These are phyloP conservation scores for Ypsolopha sequella DNA, from an alignment of 2,888 invertebrate species.

Conservation along the genomic window DNA sequence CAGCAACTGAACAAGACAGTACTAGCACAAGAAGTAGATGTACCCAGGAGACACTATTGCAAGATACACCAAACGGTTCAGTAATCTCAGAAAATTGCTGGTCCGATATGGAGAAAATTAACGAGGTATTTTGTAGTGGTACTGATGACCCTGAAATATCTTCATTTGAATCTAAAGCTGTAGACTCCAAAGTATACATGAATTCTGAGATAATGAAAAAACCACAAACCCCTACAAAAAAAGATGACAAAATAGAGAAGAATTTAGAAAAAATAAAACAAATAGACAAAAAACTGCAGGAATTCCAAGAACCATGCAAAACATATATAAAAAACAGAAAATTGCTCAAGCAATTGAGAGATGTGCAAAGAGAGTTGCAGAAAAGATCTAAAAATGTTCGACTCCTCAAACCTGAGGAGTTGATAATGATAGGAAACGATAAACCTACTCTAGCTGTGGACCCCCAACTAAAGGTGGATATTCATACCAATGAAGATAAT, in stretches of 20 bases:
- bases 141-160: conserved; percentile 16
- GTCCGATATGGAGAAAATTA: conserved; percentile 29
- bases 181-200: conserved; percentile 6
- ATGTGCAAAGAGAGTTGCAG: conserved; percentile 25
- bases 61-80: conserved; percentile 11
- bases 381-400: conserved; percentile 19
- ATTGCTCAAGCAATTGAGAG: conserved; percentile 34
- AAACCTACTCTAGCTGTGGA: too few relatives aligned
- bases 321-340: conserved; percentile 30
- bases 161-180: conserved; percentile 1
- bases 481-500: too few relatives aligned
- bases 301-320: conserved; percentile 8
- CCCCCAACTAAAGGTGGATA: too few relatives aligned
- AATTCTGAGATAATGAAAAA: conserved; percentile 6
- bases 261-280: conserved; percentile 25
- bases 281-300: conserved; percentile 20
- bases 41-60: background rate
- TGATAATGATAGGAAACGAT: conserved; percentile 19
- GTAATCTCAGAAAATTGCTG: conserved; percentile 22
- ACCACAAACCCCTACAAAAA: conserved; percentile 4
- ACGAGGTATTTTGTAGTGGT: conserved; percentile 15
- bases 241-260: conserved; percentile 16
- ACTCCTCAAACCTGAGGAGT: conserved; percentile 31
- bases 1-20: background rate
- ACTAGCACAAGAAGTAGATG: background rate